Conservation (phyloP, 2,113 vertebrate genomes). For the Oryzias curvinotus region DNA sequence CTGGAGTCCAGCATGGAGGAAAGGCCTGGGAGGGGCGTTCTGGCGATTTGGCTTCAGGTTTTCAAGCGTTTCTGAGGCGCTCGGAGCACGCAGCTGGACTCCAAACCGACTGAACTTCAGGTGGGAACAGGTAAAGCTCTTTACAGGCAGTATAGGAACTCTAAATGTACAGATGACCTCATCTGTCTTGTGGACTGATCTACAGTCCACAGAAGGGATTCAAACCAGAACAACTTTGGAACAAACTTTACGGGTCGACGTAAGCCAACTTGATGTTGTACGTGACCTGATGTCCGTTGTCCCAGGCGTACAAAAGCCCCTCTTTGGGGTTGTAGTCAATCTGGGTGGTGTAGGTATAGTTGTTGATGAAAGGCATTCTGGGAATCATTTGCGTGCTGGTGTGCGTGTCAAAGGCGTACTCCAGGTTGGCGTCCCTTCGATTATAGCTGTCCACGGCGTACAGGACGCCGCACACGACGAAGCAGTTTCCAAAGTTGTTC, state of each 20-base stretch:
- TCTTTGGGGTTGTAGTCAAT: conserved; percentile 98
- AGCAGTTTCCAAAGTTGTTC: conserved; percentile 91
- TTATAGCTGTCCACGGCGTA: conserved; percentile 93
- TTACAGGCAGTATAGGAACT: conserved; percentile 31
- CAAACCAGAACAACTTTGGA: conserved; percentile 18
- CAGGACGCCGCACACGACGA: conserved; percentile 94
- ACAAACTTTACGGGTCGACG: conserved; percentile 71
- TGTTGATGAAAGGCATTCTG: conserved; percentile 91
- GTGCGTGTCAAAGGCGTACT: conserved; percentile 96
- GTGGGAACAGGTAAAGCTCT: conserved; percentile 9
- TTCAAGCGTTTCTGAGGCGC: too few relatives aligned
- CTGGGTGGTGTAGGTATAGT: conserved; percentile 92
- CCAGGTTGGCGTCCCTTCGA: conserved; percentile 87
- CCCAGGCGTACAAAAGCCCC: conserved; percentile 92
- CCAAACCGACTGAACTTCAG: too few relatives aligned
- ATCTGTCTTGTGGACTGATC: conserved; percentile 80
- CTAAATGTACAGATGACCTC: conserved; percentile 44
- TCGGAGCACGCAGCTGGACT: too few relatives aligned
- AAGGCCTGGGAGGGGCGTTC: too few relatives aligned
- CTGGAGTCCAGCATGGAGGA: too few relatives aligned
- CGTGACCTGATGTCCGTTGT: conserved; percentile 96
- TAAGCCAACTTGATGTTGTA: conserved; percentile 93
- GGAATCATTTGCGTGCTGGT: conserved; percentile 96
- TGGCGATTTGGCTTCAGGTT: too few relatives aligned
- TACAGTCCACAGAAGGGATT: conserved; percentile 82